phyloP scores from a whole-genome alignment of 53 echinoderm and acorn worm genomes.

The Astropecten irregularis region DNA sequence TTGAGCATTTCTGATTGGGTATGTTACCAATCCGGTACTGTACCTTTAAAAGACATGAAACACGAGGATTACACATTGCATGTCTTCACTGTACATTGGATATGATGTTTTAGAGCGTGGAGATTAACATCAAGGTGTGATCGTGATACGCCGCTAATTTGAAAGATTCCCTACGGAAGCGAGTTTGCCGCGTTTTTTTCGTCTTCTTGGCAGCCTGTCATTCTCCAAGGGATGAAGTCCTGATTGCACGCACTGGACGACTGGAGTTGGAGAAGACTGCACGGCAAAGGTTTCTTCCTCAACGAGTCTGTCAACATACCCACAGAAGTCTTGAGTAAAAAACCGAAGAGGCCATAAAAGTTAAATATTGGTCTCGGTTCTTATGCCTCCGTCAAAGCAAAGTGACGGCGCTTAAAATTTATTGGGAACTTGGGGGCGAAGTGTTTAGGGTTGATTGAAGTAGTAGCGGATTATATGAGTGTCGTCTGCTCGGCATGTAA shows the following conservation, averaged over 20 bases:
- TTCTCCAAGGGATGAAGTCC: too few relatives aligned
- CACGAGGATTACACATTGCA: not conserved
- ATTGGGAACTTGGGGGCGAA: constrained; percentile 6
- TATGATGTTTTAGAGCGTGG: not conserved
- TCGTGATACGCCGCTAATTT: not conserved
- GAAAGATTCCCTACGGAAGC: constrained; percentile 17
- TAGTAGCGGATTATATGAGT: not conserved
- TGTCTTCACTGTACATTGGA: not conserved
- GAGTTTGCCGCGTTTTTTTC: too few relatives aligned
- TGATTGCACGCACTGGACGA: too few relatives aligned
- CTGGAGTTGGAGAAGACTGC: too few relatives aligned
- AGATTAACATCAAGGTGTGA: not conserved
- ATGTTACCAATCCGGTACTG: too few relatives aligned
- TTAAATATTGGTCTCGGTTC: constrained; percentile 51
- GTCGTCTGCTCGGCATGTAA: not conserved
- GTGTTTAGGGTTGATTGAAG: not conserved
- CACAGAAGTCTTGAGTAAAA: constrained; percentile 8
- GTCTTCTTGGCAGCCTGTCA: too few relatives aligned
- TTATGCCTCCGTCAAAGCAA: constrained; percentile 35
- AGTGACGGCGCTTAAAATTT: constrained; percentile 51
- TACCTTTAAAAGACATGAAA: too few relatives aligned
- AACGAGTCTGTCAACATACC: constrained; percentile 17
- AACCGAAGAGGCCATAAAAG: constrained; percentile 40
- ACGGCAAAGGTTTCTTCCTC: too few relatives aligned
- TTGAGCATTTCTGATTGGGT: too few relatives aligned